phyloP scores from a whole-genome alignment of 37 sponge, comb jelly and placozoan species.

The Agelas oroides region DNA sequence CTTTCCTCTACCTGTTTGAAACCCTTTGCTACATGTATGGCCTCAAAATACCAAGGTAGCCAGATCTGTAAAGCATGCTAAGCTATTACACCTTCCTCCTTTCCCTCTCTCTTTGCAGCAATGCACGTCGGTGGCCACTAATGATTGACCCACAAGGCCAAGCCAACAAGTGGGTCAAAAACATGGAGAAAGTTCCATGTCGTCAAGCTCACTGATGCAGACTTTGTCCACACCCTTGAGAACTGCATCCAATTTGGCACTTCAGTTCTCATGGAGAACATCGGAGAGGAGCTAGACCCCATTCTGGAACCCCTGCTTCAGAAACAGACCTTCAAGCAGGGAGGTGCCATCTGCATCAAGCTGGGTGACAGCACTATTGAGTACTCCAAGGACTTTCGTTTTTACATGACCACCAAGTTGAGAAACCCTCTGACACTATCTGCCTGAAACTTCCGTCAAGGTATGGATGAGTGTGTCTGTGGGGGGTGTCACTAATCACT shows the following conservation, averaged over 20 bases:
- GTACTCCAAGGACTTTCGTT: constrained; percentile 98
- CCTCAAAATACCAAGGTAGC: too few species aligned
- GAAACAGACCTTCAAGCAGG: constrained; percentile 99
- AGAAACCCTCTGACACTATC: constrained; percentile 97
- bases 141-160: constrained; percentile 99
- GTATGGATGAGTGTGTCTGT: too few species aligned
- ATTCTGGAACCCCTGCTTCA: constrained; percentile 94
- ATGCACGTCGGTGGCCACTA: constrained; percentile 98
- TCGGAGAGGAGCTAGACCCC: constrained; percentile 98
- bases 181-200: constrained; percentile 94
- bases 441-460: constrained; percentile 98
- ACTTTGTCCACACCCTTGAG: constrained; percentile 96
- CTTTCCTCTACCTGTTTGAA: too few species aligned
- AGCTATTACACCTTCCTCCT: background rate
- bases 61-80: background rate
- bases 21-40: too few species aligned
- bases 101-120: constrained; percentile 57
- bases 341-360: constrained; percentile 94
- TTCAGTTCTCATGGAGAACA: constrained; percentile 94
- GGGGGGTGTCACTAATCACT: too few species aligned
- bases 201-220: constrained; percentile 93
- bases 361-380: constrained; percentile 98
- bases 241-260: constrained; percentile 99
- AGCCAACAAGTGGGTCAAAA: constrained; percentile 99
- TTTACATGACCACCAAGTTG: constrained; percentile 98